phyloP scores from a whole-genome alignment of 1,140 invertebrate genomes.

The Micrasema minimum region DNA sequence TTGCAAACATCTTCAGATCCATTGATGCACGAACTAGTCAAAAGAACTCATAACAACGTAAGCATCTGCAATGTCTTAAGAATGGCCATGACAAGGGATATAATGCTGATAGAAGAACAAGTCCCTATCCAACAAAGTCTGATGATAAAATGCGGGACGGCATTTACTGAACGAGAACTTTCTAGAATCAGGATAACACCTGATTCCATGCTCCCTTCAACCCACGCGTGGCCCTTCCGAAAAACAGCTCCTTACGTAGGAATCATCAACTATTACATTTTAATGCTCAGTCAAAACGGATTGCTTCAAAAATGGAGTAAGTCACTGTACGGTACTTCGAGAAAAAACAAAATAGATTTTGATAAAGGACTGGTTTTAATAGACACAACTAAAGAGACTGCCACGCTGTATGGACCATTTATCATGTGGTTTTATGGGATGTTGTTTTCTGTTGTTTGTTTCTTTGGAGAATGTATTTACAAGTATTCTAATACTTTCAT shows the following conservation, averaged over 20 bases:
- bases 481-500: neutral
- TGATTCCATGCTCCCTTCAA: slow-evolving; percentile 34
- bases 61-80: slow-evolving; percentile 39
- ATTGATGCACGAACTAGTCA: slow-evolving; percentile 10
- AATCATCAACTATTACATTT: slow-evolving; percentile 33
- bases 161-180: slow-evolving; percentile 4
- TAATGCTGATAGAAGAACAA: slow-evolving; percentile 42
- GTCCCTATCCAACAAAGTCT: slow-evolving; percentile 7
- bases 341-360: slow-evolving; percentile 22
- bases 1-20: slow-evolving; percentile 34
- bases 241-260: slow-evolving; percentile 42
- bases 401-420: slow-evolving; percentile 23
- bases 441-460: slow-evolving; percentile 29
- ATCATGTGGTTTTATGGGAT: slow-evolving; percentile 40
- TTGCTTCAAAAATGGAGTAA: slow-evolving; percentile 32
- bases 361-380: slow-evolving; percentile 1
- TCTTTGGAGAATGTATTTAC: slow-evolving; percentile 1
- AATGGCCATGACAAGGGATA: slow-evolving; percentile 9
- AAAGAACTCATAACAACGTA: slow-evolving; percentile 32
- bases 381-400: neutral
- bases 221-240: slow-evolving; percentile 42
- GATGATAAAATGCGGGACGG: slow-evolving; percentile 32
- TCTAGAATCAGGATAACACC: slow-evolving; percentile 35
- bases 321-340: neutral
- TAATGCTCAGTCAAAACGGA: slow-evolving; percentile 34